A percentile compares a stretch with the other conserved stretches of the same genome.
Conservation (phyloP, 2,113 vertebrate genomes). For the Haemorhous mexicanus region DNA sequence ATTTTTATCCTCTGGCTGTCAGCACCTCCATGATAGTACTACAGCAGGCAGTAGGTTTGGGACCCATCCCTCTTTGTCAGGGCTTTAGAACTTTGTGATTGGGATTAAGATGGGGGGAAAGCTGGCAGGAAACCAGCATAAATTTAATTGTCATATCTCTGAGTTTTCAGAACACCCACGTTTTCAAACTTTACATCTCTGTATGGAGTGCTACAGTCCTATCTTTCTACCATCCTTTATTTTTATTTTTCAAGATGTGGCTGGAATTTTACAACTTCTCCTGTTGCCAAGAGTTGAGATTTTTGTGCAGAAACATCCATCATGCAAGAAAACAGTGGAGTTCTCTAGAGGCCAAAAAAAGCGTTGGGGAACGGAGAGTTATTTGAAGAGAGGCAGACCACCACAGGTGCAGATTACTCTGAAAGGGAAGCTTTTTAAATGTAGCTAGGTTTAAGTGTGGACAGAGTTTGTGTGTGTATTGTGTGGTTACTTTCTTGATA, state of each 20-base stretch:
- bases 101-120: neutral
- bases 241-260: neutral
- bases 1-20: neutral
- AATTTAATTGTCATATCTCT: neutral
- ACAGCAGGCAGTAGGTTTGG: neutral
- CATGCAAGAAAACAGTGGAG: neutral
- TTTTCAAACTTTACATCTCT: neutral
- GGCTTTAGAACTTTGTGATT: neutral
- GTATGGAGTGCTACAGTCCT: neutral
- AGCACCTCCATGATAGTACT: fast-evolving
- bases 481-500: neutral
- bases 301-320: neutral
- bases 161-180: neutral
- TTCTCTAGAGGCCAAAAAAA: neutral
- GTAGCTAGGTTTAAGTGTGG: neutral
- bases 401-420: neutral
- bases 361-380: neutral
- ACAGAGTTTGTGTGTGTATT: neutral
- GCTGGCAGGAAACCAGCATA: neutral
- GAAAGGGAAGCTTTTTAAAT: neutral
- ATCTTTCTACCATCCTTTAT: neutral
- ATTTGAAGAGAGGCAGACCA: neutral
- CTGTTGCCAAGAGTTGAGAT: neutral
- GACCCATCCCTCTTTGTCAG: neutral
- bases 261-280: neutral